Conservation (phyloP, 1,140 invertebrate genomes). For the Drosophila albomicans region DNA sequence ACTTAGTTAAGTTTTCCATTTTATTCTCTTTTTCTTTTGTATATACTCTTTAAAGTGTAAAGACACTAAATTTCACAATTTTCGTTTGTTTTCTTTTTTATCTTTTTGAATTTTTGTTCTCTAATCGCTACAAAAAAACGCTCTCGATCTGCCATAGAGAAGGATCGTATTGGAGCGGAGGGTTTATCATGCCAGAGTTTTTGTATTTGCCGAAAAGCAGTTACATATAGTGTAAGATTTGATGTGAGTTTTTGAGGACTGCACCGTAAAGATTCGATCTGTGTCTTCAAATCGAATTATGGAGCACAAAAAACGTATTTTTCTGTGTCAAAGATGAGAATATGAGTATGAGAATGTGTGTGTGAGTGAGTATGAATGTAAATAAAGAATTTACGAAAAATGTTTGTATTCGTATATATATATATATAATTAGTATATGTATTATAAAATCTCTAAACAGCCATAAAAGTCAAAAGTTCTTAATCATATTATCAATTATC, state of each 20-base stretch:
- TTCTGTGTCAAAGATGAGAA: slow-evolving; percentile 20
- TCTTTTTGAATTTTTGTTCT: slow-evolving; percentile 49
- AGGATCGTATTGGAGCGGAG: slow-evolving; percentile 14
- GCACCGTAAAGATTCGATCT: neutral
- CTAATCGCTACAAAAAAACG: slow-evolving; percentile 59
- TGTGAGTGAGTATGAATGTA: slow-evolving; percentile 33
- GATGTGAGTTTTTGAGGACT: slow-evolving; percentile 4
- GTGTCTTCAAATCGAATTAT: neutral
- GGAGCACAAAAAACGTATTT: slow-evolving; percentile 27
- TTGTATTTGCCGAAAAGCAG: slow-evolving; percentile 15
- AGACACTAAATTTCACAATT: slow-evolving; percentile 83
- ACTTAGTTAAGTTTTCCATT: slow-evolving; percentile 51
- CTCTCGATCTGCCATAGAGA: slow-evolving; percentile 8
- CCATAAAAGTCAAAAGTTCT: slow-evolving; percentile 82
- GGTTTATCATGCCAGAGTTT: slow-evolving; percentile 5
- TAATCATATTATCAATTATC: slow-evolving; percentile 74
- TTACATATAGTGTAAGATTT: slow-evolving; percentile 10
- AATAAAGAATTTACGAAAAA: slow-evolving; percentile 71
- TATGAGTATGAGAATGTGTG: neutral
- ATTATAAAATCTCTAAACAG: slow-evolving; percentile 83
- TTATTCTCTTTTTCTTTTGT: slow-evolving; percentile 54
- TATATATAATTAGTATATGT: slow-evolving; percentile 61
- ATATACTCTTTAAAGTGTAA: slow-evolving; percentile 82
- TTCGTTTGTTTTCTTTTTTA: slow-evolving; percentile 67
- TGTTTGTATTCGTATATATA: slow-evolving; percentile 37